Percentiles rank a stretch among this genome's conserved stretches.
Conservation (phyloP, 2,888 invertebrate species). For the Ditula angustiorana region DNA sequence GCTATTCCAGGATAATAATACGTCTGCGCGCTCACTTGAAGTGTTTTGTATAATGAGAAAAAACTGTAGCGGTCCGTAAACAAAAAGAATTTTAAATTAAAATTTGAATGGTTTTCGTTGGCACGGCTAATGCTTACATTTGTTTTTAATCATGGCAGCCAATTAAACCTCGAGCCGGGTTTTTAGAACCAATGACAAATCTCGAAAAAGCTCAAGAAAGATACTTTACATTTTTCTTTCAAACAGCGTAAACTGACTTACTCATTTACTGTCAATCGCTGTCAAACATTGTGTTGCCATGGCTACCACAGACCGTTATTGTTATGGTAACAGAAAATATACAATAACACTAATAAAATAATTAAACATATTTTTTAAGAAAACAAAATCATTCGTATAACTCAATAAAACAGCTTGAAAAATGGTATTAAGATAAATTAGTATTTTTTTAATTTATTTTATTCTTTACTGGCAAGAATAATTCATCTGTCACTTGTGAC, state of each 20-base stretch:
- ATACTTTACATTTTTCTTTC: too few species aligned
- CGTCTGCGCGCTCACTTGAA: slow-evolving; percentile 41
- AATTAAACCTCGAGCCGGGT: neutral
- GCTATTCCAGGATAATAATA: slow-evolving; percentile 26
- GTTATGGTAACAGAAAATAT: slow-evolving; percentile 28
- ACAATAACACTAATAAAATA: neutral
- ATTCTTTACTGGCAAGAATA: too few species aligned
- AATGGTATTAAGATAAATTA: too few species aligned
- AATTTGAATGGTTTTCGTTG: slow-evolving; percentile 39
- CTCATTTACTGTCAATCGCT: slow-evolving; percentile 34
- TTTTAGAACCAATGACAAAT: slow-evolving; percentile 9
- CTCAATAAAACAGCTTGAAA: too few species aligned
- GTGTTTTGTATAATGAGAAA: slow-evolving; percentile 29
- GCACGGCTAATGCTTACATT: neutral
- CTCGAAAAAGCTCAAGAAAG: slow-evolving; percentile 24
- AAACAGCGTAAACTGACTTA: slow-evolving; percentile 27
- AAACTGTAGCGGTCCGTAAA: slow-evolving; percentile 45
- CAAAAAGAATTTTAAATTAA: slow-evolving; percentile 49
- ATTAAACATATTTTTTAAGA: too few species aligned
- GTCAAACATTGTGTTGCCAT: slow-evolving; percentile 56
- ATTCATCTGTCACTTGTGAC: neutral
- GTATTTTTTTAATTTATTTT: too few species aligned
- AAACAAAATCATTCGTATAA: too few species aligned
- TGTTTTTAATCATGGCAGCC: slow-evolving; percentile 14
- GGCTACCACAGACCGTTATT: slow-evolving; percentile 47